Evolutionary conservation across 2,888 invertebrate genomes (phyloP).

Genomic region (Tetanocera ferruginea): DNA sequence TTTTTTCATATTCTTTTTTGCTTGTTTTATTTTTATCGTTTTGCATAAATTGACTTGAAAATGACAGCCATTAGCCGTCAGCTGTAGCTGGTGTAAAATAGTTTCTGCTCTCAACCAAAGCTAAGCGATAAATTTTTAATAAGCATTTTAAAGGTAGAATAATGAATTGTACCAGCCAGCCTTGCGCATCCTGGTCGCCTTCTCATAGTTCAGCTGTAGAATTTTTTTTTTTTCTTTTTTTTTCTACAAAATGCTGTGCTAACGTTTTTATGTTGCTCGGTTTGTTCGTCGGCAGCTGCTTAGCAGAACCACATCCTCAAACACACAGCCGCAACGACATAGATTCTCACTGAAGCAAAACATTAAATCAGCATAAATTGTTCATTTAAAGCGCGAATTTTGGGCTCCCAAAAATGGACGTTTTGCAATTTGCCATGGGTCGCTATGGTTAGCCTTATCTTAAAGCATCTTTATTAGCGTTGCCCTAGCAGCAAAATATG

Average conservation of each 20-base stretch:
- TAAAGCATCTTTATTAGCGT: too few species aligned
- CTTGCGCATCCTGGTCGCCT: neutral
- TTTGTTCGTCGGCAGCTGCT: neutral
- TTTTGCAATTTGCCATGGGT: neutral
- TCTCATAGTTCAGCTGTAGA: neutral
- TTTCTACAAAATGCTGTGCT: neutral
- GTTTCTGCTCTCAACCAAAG: constrained; percentile 1
- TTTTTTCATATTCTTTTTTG: neutral
- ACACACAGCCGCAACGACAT: neutral
- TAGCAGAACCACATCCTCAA: neutral
- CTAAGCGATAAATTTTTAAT: constrained; percentile 10
- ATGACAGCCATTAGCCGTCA: neutral
- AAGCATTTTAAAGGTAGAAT: constrained; percentile 21
- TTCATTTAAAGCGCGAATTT: constrained; percentile 10
- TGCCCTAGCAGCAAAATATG: too few species aligned
- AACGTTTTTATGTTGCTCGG: neutral
- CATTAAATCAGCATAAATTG: constrained; percentile 32
- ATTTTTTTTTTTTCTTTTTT: neutral
- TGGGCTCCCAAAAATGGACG: neutral
- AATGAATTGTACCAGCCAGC: neutral
- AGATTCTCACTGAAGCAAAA: constrained; percentile 27
- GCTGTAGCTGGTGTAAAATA: neutral
- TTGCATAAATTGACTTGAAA: constrained; percentile 13
- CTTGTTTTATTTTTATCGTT: neutral
- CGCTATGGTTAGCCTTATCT: too few species aligned